Conservation (phyloP, 37 sponge, comb jelly and placozoan genomes). For the Hexactinellida sp. region DNA sequence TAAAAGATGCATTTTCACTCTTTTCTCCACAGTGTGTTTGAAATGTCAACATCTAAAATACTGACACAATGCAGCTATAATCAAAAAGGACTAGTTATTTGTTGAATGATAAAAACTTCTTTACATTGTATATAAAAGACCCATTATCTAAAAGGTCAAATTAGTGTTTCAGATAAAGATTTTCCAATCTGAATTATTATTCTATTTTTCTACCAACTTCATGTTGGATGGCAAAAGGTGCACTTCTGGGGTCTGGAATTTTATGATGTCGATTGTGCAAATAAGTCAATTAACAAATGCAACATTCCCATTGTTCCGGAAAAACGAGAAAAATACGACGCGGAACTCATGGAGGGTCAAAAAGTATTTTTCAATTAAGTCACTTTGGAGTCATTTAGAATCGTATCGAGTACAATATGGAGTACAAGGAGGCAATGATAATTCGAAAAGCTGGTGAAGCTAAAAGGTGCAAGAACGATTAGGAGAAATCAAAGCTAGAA, state of each 20-base stretch:
- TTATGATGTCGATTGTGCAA: conserved; percentile 5
- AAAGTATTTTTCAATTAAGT: conserved; percentile 10
- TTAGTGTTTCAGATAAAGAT: no score
- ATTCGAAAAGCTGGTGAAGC: conserved; percentile 6
- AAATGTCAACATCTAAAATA: no score
- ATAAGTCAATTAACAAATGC: neutral
- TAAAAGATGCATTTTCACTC: no score
- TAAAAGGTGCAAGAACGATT: neutral
- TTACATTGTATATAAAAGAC: no score
- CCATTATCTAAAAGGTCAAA: no score
- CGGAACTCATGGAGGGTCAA: conserved; percentile 13
- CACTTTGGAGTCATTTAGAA: conserved; percentile 12
- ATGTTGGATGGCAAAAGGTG: neutral
- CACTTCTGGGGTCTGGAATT: conserved; percentile 3
- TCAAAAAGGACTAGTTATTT: no score
- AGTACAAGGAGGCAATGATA: conserved; percentile 6
- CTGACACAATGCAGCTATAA: no score
- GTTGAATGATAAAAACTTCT: no score
- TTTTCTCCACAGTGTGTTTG: no score
- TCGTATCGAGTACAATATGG: neutral
- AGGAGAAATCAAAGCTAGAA: conserved; percentile 1
- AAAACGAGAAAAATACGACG: conserved; percentile 12
- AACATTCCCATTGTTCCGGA: neutral
- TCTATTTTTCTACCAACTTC: no score
- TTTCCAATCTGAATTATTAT: no score